These are phyloP conservation scores for Dryas iulia DNA, from an alignment of 1,140 invertebrate genomes.

Conservation along the genomic window DNA sequence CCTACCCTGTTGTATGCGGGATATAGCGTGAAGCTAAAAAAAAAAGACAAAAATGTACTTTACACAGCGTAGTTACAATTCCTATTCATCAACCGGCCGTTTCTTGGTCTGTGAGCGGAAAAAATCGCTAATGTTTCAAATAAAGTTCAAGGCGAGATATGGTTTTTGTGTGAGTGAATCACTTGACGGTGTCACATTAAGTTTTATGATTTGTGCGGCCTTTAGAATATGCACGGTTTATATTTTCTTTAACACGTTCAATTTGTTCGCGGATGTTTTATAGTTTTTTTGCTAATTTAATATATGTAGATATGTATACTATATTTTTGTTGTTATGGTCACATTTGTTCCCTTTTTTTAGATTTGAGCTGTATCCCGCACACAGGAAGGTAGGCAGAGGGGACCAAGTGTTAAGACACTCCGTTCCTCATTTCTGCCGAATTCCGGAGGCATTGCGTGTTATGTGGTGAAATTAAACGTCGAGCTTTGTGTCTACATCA, in stretches of 20 bases:
- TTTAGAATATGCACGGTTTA: neutral
- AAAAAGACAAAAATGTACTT: too few species aligned
- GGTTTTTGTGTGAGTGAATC: constrained; percentile 28
- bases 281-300: neutral
- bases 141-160: constrained; percentile 30
- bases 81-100: constrained; percentile 22
- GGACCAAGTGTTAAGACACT: too few species aligned
- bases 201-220: constrained; percentile 20
- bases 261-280: neutral
- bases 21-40: neutral
- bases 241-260: neutral
- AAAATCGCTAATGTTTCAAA: constrained; percentile 31
- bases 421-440: too few species aligned
- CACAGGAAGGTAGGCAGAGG: too few species aligned
- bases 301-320: too few species aligned
- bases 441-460: too few species aligned
- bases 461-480: too few species aligned
- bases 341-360: too few species aligned
- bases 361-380: too few species aligned
- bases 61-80: neutral
- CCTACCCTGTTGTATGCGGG: neutral
- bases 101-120: constrained; percentile 18
- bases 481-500: too few species aligned
- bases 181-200: constrained; percentile 27
- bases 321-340: neutral